Evolutionary conservation across 2,888 invertebrate genomes (phyloP), one percentile per base, ranked within the genome.

Genomic region (Drosophila engyochracea): DNA sequence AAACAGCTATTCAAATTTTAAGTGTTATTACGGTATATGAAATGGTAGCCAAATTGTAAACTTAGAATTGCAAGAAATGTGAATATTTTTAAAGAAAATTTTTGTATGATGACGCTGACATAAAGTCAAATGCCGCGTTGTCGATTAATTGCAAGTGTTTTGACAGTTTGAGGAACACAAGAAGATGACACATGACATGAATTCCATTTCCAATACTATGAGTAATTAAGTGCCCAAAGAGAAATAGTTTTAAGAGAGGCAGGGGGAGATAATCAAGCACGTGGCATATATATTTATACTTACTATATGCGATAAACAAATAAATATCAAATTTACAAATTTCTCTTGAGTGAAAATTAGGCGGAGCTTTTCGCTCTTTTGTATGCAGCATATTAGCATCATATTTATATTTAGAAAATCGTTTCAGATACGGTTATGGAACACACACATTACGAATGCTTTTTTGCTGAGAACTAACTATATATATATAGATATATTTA

Each of bases 321-420:
- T 47, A 39, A 41, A 35, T 35, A 33, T 33, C 30, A 28, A 57
- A 37, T 53, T n/a, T 5, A 28, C 61, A 54, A 74, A 65, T 74
- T 74, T 73, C 52, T 35, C 67, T 37, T 54, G 59, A 28, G 19
- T n/a, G n/a, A 30, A 52, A 22, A 22, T 33, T 25, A 63, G 58
- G 39, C 16, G 30, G 35, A 33, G 39, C 44, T 41, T 19, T 62
- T 61, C 22, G 62, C 71, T 61, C 60, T 66, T 65, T 61, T 33
- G 59, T 47, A 63, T 70, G 61, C 54, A 74, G 83, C 74, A 74
- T 85, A 71, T 76, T 69, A 76, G 76, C 85, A 86, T 87, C 91
- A 87, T 91, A 91, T 91, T 87, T 87, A 87, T 91, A 91, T 90
- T 87, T 87, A 87, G 87, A 87, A 91, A 61, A 88, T 74, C 68